Percentiles rank a stretch among this genome's conserved stretches.
phyloP scores from a whole-genome alignment of 37 sponge, comb jelly and placozoan species.

The Amphimedon queenslandica region DNA sequence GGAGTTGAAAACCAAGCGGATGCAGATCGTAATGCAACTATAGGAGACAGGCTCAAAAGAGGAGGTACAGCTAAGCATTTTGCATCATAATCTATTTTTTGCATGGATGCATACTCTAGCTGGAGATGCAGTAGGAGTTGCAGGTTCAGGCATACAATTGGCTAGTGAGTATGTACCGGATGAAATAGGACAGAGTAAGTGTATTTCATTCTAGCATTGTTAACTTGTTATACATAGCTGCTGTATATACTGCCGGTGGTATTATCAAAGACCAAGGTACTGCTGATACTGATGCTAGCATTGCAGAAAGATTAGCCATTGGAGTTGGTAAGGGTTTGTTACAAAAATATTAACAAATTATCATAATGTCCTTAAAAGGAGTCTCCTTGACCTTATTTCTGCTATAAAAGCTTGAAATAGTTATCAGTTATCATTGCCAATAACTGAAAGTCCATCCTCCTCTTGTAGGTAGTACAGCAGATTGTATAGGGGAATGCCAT shows the following conservation, averaged over 20 bases:
- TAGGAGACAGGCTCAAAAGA: background rate
- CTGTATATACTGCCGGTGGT: background rate
- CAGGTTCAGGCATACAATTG: background rate
- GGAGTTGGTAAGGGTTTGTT: constrained; percentile 5
- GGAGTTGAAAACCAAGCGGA: constrained; percentile 1
- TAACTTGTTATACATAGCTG: background rate
- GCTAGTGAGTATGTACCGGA: background rate
- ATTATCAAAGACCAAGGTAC: background rate
- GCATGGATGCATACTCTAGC: background rate
- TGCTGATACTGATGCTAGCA: background rate
- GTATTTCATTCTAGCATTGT: background rate
- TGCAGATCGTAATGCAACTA: background rate
- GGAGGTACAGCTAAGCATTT: background rate
- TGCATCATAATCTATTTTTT: background rate
- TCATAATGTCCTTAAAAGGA: background rate
- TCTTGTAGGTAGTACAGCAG: background rate
- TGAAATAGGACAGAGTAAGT: background rate
- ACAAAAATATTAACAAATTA: background rate
- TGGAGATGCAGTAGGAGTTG: background rate
- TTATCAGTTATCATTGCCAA: too few species aligned
- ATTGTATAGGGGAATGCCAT: background rate
- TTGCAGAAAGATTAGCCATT: constrained; percentile 2
- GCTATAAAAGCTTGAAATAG: too few species aligned
- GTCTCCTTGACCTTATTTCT: too few species aligned
- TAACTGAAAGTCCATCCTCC: too few species aligned